Evolutionary conservation across 2,113 vertebrate species (phyloP).

Genomic region (Xiphophorus hellerii): DNA sequence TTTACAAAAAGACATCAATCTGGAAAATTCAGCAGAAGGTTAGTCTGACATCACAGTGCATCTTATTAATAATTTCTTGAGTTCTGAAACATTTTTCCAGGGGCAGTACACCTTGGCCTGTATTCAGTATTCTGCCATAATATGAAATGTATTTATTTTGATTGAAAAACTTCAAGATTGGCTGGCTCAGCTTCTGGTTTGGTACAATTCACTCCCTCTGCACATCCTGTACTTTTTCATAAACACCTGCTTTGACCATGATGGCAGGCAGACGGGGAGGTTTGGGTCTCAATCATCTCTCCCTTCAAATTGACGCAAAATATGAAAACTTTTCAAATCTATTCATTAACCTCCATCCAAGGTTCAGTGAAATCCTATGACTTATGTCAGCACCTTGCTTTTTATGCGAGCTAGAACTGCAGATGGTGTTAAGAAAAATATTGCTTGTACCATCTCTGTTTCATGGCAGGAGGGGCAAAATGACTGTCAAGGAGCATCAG

Average conservation of each 20-base stretch:
- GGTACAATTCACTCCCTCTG: constrained; percentile 33
- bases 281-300: constrained; percentile 45
- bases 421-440: constrained; percentile 58
- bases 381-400: constrained; percentile 58
- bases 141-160: constrained; percentile 67
- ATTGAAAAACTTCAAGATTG: constrained; percentile 71
- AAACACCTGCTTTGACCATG: constrained; percentile 43
- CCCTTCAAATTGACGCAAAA: constrained; percentile 27
- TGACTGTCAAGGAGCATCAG: constrained; percentile 63
- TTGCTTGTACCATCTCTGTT: constrained; percentile 51
- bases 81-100: constrained; percentile 48
- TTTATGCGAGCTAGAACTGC: constrained; percentile 42
- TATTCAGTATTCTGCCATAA: constrained; percentile 56
- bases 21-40: constrained; percentile 36
- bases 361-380: constrained; percentile 24
- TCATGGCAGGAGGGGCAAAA: constrained; percentile 58
- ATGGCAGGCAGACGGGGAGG: constrained; percentile 21
- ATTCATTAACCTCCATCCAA: constrained; percentile 56
- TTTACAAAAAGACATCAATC: not conserved
- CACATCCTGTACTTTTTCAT: constrained; percentile 63
- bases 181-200: constrained; percentile 65
- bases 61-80: constrained; percentile 55
- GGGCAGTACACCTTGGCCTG: constrained; percentile 56
- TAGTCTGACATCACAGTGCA: constrained; percentile 46
- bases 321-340: constrained; percentile 63